Conservation (phyloP, 2,113 vertebrate genomes). For the Cyphomyrus plagiostoma region DNA sequence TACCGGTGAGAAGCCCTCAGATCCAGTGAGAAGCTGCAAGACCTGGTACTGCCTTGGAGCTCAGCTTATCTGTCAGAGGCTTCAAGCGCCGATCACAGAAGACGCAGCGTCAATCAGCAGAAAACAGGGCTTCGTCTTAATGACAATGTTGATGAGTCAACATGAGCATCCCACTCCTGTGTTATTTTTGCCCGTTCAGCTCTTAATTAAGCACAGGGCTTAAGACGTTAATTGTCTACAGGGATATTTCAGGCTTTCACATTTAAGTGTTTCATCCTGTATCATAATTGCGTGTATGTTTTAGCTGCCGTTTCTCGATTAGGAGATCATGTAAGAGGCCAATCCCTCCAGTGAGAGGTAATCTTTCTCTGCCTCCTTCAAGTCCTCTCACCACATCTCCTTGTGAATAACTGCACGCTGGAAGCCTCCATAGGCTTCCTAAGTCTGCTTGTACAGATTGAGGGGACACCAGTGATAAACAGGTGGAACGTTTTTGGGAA, state of each 20-base stretch:
- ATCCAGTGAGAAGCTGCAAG: not conserved
- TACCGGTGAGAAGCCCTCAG: not conserved
- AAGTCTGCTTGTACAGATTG: not conserved
- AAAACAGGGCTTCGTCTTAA: not conserved
- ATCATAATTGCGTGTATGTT: not conserved
- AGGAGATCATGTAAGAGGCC: not conserved
- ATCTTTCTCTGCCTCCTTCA: not conserved
- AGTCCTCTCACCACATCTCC: not conserved
- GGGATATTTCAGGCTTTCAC: not conserved
- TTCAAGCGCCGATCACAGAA: not conserved
- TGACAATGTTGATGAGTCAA: constrained; percentile 15
- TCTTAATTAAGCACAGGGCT: constrained; percentile 12
- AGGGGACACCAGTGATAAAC: not conserved
- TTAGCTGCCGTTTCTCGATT: not conserved
- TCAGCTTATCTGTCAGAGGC: not conserved
- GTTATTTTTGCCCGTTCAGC: constrained; percentile 16
- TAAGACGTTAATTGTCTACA: not conserved
- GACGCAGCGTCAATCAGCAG: not conserved
- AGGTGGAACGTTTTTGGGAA: not conserved
- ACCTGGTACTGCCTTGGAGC: not conserved
- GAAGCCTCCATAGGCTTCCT: not conserved
- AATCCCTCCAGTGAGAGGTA: not conserved
- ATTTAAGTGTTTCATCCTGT: constrained; percentile 3
- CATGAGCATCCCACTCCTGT: not conserved
- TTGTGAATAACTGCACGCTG: not conserved